Conservation (phyloP, 1,140 invertebrate species). For the Drosophila suzukii region DNA sequence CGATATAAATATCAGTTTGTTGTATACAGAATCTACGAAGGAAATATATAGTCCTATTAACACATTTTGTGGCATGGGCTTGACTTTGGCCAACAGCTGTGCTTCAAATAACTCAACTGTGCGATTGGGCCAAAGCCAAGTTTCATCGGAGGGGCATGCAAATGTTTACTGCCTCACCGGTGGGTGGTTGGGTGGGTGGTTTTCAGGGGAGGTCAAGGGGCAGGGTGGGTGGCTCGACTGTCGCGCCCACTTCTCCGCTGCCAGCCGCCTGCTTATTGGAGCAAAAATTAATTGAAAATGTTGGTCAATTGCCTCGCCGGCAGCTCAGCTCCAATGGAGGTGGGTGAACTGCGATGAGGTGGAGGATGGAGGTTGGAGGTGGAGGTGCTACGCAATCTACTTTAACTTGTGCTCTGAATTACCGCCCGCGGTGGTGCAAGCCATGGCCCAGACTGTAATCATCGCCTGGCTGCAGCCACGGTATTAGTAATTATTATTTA, state of each 20-base stretch:
- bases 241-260: conserved; percentile 9
- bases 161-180: conserved; percentile 16
- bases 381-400: conserved; percentile 36
- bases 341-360: background rate
- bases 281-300: conserved; percentile 84
- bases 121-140: conserved; percentile 51
- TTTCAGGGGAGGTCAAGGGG: background rate
- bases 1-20: too few species aligned
- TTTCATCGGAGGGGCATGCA: conserved; percentile 21
- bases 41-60: conserved; percentile 43
- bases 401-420: conserved; percentile 10
- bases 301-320: conserved; percentile 78
- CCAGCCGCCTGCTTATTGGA: conserved; percentile 76
- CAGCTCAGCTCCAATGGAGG: conserved; percentile 16
- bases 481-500: conserved; percentile 58
- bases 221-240: background rate
- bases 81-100: conserved; percentile 73
- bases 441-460: conserved; percentile 30
- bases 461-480: conserved; percentile 32
- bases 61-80: conserved; percentile 59
- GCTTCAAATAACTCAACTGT: conserved; percentile 78
- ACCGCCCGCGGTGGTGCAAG: conserved; percentile 14
- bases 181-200: background rate
- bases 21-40: too few species aligned
- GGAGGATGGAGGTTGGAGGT: background rate